Percentiles rank a stretch among this genome's conserved stretches.
Conservation (phyloP, 2,797 vertebrate genomes). For the Sebastes taczanowskii region DNA sequence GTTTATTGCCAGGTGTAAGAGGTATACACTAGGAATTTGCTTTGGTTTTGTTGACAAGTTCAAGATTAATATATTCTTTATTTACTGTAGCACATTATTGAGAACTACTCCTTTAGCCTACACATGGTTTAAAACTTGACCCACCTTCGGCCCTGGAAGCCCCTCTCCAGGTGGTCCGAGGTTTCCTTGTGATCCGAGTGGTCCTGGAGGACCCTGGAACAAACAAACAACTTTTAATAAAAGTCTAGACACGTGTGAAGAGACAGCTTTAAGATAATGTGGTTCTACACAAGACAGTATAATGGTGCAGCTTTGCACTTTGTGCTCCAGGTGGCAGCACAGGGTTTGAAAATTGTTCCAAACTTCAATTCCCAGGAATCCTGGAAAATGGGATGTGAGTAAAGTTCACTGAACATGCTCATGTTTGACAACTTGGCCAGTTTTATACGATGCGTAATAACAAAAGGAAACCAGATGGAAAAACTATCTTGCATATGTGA, state of each 20-base stretch:
- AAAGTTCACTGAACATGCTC: neutral
- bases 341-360: neutral
- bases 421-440: neutral
- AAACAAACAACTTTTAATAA: neutral
- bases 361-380: neutral
- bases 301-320: neutral
- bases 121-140: neutral
- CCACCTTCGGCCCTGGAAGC: conserved; percentile 87
- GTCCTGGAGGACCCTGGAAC: conserved; percentile 82
- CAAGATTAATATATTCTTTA: neutral
- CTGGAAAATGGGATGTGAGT: neutral
- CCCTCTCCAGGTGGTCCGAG: conserved; percentile 84
- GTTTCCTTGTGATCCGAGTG: conserved; percentile 81
- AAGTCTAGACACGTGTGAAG: neutral
- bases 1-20: no score
- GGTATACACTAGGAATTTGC: no score
- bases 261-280: neutral
- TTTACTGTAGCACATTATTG: neutral
- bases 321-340: conserved; percentile 22
- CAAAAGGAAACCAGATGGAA: neutral
- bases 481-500: neutral
- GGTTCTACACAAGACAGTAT: neutral
- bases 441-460: neutral
- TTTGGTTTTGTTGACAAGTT: neutral
- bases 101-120: neutral